These are phyloP conservation scores for Lordiphosa andalusiaca DNA, from an alignment of 2,888 invertebrate genomes.

Conservation along the genomic window DNA sequence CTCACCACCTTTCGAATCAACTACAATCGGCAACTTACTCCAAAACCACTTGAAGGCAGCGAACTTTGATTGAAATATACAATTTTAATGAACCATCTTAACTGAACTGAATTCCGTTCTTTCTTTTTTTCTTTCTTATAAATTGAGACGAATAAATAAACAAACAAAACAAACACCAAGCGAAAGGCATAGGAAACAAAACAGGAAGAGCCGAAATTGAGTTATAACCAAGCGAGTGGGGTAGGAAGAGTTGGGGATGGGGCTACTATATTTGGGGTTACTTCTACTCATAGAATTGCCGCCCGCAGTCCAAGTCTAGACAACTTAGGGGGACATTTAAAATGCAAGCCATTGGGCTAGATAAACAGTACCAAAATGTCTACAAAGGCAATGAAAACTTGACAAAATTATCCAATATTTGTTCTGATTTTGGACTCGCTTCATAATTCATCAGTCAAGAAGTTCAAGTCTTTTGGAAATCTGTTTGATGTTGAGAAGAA, in stretches of 20 bases:
- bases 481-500: no score
- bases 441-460: no score
- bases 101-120: constrained; percentile 17
- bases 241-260: not conserved
- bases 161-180: constrained; percentile 46
- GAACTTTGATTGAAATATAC: constrained; percentile 74
- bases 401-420: no score
- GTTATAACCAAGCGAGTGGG: constrained; percentile 7
- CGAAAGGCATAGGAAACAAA: constrained; percentile 25
- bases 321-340: not conserved
- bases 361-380: no score
- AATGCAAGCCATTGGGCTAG: no score
- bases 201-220: constrained; percentile 32
- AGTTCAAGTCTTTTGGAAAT: no score
- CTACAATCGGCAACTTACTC: constrained; percentile 31
- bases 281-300: not conserved
- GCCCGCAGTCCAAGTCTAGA: not conserved
- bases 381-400: no score
- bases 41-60: constrained; percentile 39
- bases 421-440: no score
- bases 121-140: constrained; percentile 15
- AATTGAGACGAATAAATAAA: constrained; percentile 41
- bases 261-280: constrained; percentile 9
- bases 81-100: constrained; percentile 68
- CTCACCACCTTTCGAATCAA: not conserved